Conservation (phyloP, 2,797 vertebrate species). For the Sebastes iracundus region DNA sequence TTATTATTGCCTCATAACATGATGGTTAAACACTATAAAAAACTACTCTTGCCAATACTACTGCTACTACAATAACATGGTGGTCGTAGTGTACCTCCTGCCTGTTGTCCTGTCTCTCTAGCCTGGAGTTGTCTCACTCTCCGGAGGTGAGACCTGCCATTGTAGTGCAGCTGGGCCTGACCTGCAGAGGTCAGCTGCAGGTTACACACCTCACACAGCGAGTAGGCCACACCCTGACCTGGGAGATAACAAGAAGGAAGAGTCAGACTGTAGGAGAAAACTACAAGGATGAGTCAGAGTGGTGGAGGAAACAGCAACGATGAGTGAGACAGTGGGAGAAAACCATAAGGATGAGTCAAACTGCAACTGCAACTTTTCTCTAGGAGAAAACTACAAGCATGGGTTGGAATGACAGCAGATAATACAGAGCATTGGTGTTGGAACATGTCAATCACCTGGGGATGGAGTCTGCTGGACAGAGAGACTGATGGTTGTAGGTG, state of each 20-base stretch:
- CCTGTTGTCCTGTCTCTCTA: slow-evolving; percentile 44
- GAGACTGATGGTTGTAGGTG: slow-evolving; percentile 24
- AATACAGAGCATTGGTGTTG: background rate
- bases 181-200: slow-evolving; percentile 69
- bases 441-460: slow-evolving; percentile 39
- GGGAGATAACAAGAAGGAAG: background rate
- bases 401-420: background rate
- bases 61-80: background rate
- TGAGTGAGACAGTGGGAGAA: background rate
- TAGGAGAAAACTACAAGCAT: background rate
- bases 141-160: slow-evolving; percentile 72
- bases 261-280: background rate
- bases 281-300: background rate
- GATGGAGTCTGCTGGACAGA: slow-evolving; percentile 43
- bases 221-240: slow-evolving; percentile 54
- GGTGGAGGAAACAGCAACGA: background rate
- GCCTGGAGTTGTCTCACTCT: slow-evolving; percentile 66
- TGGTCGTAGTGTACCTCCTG: slow-evolving; percentile 37
- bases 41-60: background rate
- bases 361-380: too few species aligned
- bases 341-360: background rate
- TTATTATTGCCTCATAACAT: background rate
- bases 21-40: background rate
- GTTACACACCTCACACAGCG: slow-evolving; percentile 73
- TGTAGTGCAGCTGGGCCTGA: slow-evolving; percentile 74